phyloP scores from a whole-genome alignment of 2,888 invertebrate genomes.

The Caenorhabditis afra region DNA sequence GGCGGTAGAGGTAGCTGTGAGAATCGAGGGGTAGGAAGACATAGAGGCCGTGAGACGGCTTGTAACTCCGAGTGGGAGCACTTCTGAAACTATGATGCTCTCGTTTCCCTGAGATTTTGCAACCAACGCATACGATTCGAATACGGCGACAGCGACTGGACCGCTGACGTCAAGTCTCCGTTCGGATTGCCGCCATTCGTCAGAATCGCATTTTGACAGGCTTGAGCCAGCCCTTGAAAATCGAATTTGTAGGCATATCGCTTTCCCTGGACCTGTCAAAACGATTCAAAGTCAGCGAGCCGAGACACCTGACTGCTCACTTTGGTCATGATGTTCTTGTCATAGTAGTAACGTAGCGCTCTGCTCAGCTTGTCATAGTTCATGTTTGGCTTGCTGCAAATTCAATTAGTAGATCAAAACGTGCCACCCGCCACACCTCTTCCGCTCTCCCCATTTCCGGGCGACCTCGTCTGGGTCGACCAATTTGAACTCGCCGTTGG shows the following conservation, averaged over 20 bases:
- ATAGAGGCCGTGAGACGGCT: slow-evolving; percentile 25
- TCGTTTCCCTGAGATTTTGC: neutral
- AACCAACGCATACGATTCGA: slow-evolving; percentile 52
- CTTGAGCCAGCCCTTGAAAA: slow-evolving; percentile 83
- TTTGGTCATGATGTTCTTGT: slow-evolving; percentile 98
- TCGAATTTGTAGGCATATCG: slow-evolving; percentile 96
- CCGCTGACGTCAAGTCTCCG: slow-evolving; percentile 58
- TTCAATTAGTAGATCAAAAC: slow-evolving; percentile 3
- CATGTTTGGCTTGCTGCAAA: slow-evolving; percentile 90
- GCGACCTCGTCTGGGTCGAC: slow-evolving; percentile 94
- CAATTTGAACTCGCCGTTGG: slow-evolving; percentile 94
- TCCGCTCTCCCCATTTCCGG: slow-evolving; percentile 93
- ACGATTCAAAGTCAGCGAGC: neutral
- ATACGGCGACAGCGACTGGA: slow-evolving; percentile 59
- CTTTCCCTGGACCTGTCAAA: slow-evolving; percentile 89
- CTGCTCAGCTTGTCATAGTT: slow-evolving; percentile 96
- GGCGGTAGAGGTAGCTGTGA: slow-evolving; percentile 25
- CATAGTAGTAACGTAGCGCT: slow-evolving; percentile 94
- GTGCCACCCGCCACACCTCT: slow-evolving; percentile 83
- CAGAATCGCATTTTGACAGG: slow-evolving; percentile 71
- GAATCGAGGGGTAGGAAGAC: slow-evolving; percentile 34
- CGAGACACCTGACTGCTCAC: slow-evolving; percentile 28
- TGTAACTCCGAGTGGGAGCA: slow-evolving; percentile 42
- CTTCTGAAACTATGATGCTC: slow-evolving; percentile 26
- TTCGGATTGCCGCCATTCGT: slow-evolving; percentile 41